Percentiles rank a stretch among this genome's conserved stretches.
Evolutionary conservation across 2,797 vertebrate genomes (phyloP).

Genomic region (Loriculus beryllinus): DNA sequence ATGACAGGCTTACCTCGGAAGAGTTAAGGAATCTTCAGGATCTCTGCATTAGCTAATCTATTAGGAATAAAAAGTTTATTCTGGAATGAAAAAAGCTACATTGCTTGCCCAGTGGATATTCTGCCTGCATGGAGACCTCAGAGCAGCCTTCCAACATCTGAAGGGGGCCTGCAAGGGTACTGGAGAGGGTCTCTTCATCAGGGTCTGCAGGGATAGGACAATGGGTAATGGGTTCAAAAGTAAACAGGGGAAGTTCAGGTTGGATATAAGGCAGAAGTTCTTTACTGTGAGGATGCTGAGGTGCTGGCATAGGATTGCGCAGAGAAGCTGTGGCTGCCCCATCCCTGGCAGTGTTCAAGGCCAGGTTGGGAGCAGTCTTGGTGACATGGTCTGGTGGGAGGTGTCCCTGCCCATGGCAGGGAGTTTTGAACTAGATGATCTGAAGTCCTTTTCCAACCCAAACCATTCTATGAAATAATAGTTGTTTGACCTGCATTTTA

Average conservation of each 20-base stretch:
- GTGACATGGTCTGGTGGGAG: background rate
- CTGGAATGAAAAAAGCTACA: background rate
- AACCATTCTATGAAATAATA: background rate
- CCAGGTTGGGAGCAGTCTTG: background rate
- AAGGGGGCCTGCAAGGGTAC: background rate
- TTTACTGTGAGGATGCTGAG: background rate
- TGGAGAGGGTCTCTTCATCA: background rate
- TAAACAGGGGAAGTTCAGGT: background rate
- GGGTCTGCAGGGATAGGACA: background rate
- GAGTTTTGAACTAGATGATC: background rate
- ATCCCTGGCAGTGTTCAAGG: background rate
- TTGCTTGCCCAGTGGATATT: background rate
- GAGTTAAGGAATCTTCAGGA: background rate
- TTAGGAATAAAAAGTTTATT: constrained; percentile 24
- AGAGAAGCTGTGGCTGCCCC: background rate
- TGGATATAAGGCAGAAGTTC: background rate
- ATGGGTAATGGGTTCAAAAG: background rate
- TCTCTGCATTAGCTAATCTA: background rate
- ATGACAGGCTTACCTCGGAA: background rate
- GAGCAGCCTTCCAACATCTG: background rate
- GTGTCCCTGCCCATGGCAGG: background rate
- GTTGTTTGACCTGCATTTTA: background rate
- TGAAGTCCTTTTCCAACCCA: background rate
- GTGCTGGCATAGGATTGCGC: background rate
- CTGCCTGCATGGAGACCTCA: background rate